Evolutionary conservation across 2,797 vertebrate species (phyloP).

Genomic region (Neoniphon sammara): DNA sequence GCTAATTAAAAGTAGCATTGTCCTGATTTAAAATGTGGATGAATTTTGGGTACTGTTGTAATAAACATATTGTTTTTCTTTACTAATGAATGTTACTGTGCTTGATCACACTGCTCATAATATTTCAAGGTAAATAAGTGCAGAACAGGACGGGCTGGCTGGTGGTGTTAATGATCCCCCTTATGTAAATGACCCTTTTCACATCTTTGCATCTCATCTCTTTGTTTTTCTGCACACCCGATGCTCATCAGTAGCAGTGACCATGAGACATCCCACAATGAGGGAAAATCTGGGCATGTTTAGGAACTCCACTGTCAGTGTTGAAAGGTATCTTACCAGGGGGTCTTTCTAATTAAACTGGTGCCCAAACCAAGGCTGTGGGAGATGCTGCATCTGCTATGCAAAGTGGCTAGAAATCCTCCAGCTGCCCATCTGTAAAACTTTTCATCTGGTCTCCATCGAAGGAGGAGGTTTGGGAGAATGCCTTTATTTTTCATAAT

Average conservation of each 20-base stretch:
- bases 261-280: constrained; percentile 68
- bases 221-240: constrained; percentile 56
- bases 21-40: background rate
- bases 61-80: constrained; percentile 25
- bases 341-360: constrained; percentile 85
- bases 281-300: constrained; percentile 71
- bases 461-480: constrained; percentile 73
- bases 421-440: constrained; percentile 78
- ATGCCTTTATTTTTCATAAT: constrained; percentile 85
- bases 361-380: constrained; percentile 72
- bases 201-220: constrained; percentile 59
- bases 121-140: constrained; percentile 61
- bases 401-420: constrained; percentile 74
- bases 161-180: constrained; percentile 63
- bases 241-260: constrained; percentile 69
- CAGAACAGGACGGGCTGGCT: constrained; percentile 60
- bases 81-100: constrained; percentile 15
- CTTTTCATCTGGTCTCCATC: constrained; percentile 78
- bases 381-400: constrained; percentile 75
- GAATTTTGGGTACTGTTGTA: constrained; percentile 9
- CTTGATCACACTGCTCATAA: constrained; percentile 44
- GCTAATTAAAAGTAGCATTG: too few species aligned
- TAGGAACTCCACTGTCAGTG: constrained; percentile 70
- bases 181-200: constrained; percentile 70
- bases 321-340: constrained; percentile 77